phyloP scores from a whole-genome alignment of 1,140 invertebrate species.

The Trichomalopsis sarcophagae region DNA sequence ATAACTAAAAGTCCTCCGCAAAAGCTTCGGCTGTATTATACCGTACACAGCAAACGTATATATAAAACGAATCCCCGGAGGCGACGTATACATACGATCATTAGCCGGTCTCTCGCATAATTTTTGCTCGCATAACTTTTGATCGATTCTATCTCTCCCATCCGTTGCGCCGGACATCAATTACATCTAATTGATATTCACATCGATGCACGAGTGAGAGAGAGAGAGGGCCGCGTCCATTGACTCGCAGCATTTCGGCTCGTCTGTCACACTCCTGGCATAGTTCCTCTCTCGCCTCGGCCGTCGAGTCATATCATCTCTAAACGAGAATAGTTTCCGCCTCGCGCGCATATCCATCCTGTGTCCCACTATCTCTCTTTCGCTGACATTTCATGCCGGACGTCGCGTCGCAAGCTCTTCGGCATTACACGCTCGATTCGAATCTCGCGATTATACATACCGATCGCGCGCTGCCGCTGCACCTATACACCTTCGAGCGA shows the following conservation, averaged over 20 bases:
- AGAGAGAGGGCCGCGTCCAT: slow-evolving; percentile 5
- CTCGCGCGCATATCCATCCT: too few species aligned
- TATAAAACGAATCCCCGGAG: too few species aligned
- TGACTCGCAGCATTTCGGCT: background rate
- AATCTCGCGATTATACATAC: background rate
- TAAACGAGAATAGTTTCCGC: slow-evolving; percentile 20
- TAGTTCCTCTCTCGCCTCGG: background rate
- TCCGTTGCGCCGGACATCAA: slow-evolving; percentile 55
- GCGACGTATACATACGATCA: too few species aligned
- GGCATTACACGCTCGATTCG: background rate
- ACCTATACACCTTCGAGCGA: background rate
- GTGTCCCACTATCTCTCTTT: background rate
- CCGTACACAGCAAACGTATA: too few species aligned
- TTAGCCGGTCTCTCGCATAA: background rate
- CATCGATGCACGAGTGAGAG: slow-evolving; percentile 44
- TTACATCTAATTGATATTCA: slow-evolving; percentile 65
- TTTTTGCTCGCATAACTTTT: background rate
- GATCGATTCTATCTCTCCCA: background rate
- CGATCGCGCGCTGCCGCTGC: too few species aligned
- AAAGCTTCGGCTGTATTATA: too few species aligned
- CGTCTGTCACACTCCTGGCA: slow-evolving; percentile 12
- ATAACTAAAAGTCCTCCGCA: too few species aligned
- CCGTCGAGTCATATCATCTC: background rate
- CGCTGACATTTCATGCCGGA: slow-evolving; percentile 5
- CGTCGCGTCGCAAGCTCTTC: background rate